Conservation (phyloP, 2,797 vertebrate genomes). For the Ctenosaura bakeri region DNA sequence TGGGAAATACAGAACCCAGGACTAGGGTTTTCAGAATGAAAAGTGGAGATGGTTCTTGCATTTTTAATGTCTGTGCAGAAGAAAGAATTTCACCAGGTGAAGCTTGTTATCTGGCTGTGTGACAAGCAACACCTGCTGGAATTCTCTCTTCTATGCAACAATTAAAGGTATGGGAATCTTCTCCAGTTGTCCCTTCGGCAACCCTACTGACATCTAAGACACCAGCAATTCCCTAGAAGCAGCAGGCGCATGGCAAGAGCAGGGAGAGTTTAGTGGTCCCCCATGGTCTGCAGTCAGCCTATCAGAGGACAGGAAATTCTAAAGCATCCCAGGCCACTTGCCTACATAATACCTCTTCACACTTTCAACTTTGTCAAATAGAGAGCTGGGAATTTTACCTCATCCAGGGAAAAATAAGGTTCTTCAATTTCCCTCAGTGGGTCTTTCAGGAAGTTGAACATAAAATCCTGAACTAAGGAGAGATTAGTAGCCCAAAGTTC, state of each 20-base stretch:
- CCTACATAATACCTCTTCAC: neutral
- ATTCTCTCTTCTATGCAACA: no score
- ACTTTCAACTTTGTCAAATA: neutral
- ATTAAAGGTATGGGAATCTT: no score
- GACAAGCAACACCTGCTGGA: no score
- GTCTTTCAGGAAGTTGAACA: conserved; percentile 94
- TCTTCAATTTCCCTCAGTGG: conserved; percentile 96
- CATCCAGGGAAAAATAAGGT: conserved; percentile 93
- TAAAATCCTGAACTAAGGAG: conserved; percentile 93
- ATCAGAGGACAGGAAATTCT: neutral
- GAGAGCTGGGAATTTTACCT: conserved; percentile 80
- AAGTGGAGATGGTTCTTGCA: no score
- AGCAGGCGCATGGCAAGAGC: neutral
- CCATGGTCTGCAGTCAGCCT: neutral
- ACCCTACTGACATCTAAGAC: neutral
- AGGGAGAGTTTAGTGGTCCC: neutral
- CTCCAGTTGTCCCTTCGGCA: no score
- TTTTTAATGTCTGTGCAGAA: no score
- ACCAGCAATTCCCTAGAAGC: neutral
- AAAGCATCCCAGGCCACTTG: neutral
- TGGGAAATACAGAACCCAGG: neutral
- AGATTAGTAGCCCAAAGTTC: conserved; percentile 92
- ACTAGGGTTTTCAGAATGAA: neutral
- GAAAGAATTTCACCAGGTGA: no score
- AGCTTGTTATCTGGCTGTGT: no score